Base-by-base conservation (phyloP, 2,888 invertebrate genomes). In the Cantharis rufa region DNA sequence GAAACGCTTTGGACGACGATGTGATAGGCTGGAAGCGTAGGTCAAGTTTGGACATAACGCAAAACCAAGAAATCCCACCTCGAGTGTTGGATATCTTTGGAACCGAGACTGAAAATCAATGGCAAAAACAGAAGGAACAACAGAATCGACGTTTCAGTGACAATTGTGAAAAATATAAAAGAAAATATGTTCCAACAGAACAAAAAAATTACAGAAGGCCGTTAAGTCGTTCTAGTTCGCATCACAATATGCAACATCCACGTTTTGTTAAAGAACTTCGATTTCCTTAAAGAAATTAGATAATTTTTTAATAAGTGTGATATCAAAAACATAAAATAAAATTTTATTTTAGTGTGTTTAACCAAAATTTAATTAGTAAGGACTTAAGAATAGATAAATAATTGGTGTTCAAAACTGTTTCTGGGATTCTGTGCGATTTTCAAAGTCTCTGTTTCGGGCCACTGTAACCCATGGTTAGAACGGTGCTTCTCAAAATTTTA, bases 51-150 rank as follows among this genome's bases (percentile, higher is more conserved):
- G 91, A 91, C 69, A 86, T 89, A 11, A 85, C 86, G 10, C 80
- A 84, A 71, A 90, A 91, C 82, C 91, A 92, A 84, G 92, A 92
- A 82, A 91, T 92, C 81, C 89, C 92, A 15, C 89, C 92, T n/a
- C 91, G 92, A 71, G 91, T 92, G 78, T 88, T 93, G 81, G 93
- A 94, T 84, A 88, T 93, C 15, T 94, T 93, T 82, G 93, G 93
- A 24, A 91, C 91, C 79, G 91, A 92, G 62, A 86, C 89, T n/a
- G 91, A 91, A 76, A 86, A 89, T 28, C 89, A 89, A 77, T 91
- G 91, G 89, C 90, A 90, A 84, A 88, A 90, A 78, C 77, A 81
- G 27, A 80, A 79, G 63, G 82, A 84, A 78, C 70, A 79, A 74
- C 80, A 78, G 77, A 82, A 79, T 80, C 81, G 78, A 75, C 78